These are phyloP conservation scores for Rhyacophila evoluta DNA, from an alignment of 2,888 invertebrate species.

Conservation along the genomic window DNA sequence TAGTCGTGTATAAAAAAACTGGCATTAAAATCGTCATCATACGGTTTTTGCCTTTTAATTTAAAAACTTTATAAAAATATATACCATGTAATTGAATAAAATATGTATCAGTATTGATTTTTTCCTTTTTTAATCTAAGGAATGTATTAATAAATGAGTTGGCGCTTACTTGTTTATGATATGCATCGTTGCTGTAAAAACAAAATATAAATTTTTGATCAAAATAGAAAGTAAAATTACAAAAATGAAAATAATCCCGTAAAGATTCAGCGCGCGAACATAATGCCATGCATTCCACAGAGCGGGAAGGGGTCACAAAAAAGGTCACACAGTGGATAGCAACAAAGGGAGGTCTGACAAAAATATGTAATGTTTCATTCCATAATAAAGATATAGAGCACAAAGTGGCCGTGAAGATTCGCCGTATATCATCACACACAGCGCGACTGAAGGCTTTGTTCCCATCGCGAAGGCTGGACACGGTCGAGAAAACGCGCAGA, in stretches of 20 bases:
- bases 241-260: not conserved
- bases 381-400: slow-evolving; percentile 28
- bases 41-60: too few relatives aligned
- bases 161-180: too few relatives aligned
- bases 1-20: too few relatives aligned
- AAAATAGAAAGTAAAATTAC: too few relatives aligned
- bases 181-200: too few relatives aligned
- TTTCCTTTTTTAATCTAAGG: too few relatives aligned
- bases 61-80: too few relatives aligned
- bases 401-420: slow-evolving; percentile 26
- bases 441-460: not conserved
- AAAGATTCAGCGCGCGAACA: not conserved
- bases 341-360: slow-evolving; percentile 4
- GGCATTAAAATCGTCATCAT: too few relatives aligned
- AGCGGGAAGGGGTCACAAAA: not conserved
- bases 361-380: slow-evolving; percentile 30
- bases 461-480: not conserved
- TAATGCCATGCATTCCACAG: slow-evolving; percentile 7
- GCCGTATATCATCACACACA: slow-evolving; percentile 4
- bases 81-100: too few relatives aligned
- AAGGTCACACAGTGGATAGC: not conserved
- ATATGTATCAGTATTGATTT: too few relatives aligned
- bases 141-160: too few relatives aligned
- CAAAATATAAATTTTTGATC: too few relatives aligned
- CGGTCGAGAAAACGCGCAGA: slow-evolving; percentile 19